Conservation (phyloP, 1,140 invertebrate species). For the Scaptomyza hsui region DNA sequence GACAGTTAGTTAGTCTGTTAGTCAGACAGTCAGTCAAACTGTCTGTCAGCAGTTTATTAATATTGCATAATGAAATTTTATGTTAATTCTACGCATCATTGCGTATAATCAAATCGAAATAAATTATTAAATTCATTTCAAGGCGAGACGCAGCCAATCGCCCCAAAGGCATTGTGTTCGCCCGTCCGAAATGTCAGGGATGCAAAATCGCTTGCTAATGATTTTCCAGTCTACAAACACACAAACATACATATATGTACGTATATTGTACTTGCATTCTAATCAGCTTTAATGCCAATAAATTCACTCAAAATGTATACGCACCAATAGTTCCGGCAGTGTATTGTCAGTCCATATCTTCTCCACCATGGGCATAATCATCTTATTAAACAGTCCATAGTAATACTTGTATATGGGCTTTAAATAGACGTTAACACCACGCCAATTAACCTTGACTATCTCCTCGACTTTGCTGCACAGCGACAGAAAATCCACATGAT, state of each 20-base stretch:
- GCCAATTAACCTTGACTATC: conserved; percentile 72
- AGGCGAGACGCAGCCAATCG: conserved; percentile 52
- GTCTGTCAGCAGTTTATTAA: conserved; percentile 79
- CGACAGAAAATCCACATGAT: conserved; percentile 67
- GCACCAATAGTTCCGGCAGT: conserved; percentile 74
- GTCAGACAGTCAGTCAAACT: conserved; percentile 33
- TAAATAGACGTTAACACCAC: conserved; percentile 70
- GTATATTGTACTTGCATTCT: no score
- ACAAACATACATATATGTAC: neutral
- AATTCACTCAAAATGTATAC: no score
- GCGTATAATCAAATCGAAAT: conserved; percentile 83
- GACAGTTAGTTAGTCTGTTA: conserved; percentile 11
- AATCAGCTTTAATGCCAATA: conserved; percentile 3
- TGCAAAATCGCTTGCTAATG: conserved; percentile 11
- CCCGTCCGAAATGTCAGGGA: conserved; percentile 18
- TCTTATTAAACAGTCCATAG: conserved; percentile 64
- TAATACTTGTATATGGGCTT: conserved; percentile 83
- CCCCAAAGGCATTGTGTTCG: conserved; percentile 38
- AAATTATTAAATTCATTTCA: conserved; percentile 82
- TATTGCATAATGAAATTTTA: conserved; percentile 83
- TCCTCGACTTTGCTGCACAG: conserved; percentile 70
- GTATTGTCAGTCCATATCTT: conserved; percentile 73
- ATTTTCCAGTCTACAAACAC: conserved; percentile 4
- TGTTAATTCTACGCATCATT: conserved; percentile 84
- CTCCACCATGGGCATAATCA: conserved; percentile 75